Conservation (phyloP, 1,140 invertebrate species). For the Pantala flavescens region DNA sequence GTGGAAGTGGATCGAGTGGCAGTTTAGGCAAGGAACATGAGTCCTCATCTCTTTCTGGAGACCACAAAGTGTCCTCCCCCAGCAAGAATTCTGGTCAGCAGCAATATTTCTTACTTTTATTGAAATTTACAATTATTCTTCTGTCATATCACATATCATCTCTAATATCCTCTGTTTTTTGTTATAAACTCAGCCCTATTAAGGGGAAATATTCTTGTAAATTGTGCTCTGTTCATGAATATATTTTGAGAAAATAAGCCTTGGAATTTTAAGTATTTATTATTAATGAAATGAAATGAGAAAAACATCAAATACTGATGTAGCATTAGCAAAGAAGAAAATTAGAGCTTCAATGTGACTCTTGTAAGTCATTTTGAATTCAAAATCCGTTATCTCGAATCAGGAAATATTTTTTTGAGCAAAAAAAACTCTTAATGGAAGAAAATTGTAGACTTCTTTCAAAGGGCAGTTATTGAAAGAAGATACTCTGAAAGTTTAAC, state of each 20-base stretch:
- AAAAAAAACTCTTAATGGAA: too few species aligned
- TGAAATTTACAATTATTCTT: neutral
- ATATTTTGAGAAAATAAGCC: neutral
- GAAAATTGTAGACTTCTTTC: too few species aligned
- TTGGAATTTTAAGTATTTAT: neutral
- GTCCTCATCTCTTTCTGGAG: neutral
- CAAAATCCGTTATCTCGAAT: too few species aligned
- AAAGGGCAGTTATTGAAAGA: too few species aligned
- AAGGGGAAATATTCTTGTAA: neutral
- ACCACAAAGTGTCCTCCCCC: neutral
- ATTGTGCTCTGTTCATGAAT: neutral
- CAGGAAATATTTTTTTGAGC: too few species aligned
- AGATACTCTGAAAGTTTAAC: too few species aligned
- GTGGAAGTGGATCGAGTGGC: neutral
- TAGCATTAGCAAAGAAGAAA: too few species aligned
- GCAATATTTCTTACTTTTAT: neutral
- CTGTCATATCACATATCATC: neutral
- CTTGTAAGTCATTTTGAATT: too few species aligned
- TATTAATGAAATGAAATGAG: neutral
- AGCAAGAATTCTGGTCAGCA: neutral
- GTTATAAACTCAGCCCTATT: neutral
- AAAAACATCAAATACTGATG: too few species aligned
- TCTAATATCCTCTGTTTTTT: neutral
- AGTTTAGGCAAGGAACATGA: neutral
- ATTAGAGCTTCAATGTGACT: too few species aligned